Evolutionary conservation across 2,113 vertebrate species (phyloP), one percentile per base, ranked within the genome.

Genomic region (Oxyura jamaicensis): DNA sequence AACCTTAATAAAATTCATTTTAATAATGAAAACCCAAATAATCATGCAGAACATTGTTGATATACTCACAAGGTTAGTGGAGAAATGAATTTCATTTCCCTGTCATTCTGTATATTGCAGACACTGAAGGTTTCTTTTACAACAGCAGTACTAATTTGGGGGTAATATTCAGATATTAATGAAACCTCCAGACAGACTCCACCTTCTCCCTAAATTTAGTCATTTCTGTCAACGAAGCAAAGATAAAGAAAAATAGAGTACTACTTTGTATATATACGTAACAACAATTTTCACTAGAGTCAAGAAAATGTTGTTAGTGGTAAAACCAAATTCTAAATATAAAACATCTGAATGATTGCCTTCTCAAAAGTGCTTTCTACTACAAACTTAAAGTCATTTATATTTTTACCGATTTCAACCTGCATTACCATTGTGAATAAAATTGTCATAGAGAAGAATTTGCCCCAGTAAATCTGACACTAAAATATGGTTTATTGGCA

Each of bases 1-100:
- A 91, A 88, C 90, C 88, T 95, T 83, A 86, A 84, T 62, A 94
- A 81, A 94, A 89, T 76, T 67, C 17, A 69, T 78, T 96, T 86
- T 56, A 68, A 84, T 86, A 74, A 80, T 88, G 56, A 81, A 53
- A 93, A 83, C 46, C 46, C 42, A 90, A 91, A 88, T 86, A 86
- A 93, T 77, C 23, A 77, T 26, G 17, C 28, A 78, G 48, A 52
- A 74, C 26, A 26, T 63, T 86, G 79, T 76, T 20, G 3, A 87
- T 91, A 95, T 44, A 71, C 35, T 81, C 41, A 65, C 26, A 26
- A 20, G 69, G 36, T 82, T 89, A 82, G 58, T 25, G 50, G 69
- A 67, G 36, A 58, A 94, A 88, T 69, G 7, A 90, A 94, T 93
- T 95, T 92, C 10, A 88, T 94, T 96, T 93, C 59, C 55, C 25